These are phyloP conservation scores for Cepaea nemoralis DNA, from an alignment of 1,140 invertebrate genomes.

Conservation along the genomic window DNA sequence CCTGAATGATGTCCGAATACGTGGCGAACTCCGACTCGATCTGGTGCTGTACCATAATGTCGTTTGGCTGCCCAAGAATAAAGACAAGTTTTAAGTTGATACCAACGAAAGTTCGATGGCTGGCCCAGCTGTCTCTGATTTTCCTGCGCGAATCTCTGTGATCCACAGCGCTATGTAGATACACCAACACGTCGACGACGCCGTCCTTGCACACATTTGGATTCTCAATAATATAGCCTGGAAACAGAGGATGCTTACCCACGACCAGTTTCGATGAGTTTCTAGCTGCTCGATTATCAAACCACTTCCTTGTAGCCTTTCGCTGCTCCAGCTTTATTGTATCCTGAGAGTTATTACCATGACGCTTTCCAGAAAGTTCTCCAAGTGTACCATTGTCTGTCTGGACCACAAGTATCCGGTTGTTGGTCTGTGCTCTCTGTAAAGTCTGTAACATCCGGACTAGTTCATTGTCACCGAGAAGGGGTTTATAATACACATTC, in stretches of 20 bases:
- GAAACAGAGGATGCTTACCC: slow-evolving; percentile 37
- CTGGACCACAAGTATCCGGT: not conserved
- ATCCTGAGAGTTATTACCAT: not conserved
- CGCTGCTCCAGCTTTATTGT: not conserved
- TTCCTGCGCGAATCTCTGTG: slow-evolving; percentile 51
- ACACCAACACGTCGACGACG: slow-evolving; percentile 52
- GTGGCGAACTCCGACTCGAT: slow-evolving; percentile 53
- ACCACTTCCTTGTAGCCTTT: slow-evolving; percentile 7
- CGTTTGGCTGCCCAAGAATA: slow-evolving; percentile 77
- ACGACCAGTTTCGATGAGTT: not conserved
- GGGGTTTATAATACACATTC: not conserved
- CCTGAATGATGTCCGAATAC: slow-evolving; percentile 68
- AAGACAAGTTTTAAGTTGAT: slow-evolving; percentile 74
- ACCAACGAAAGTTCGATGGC: slow-evolving; percentile 43
- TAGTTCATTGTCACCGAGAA: not conserved
- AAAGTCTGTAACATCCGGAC: not conserved
- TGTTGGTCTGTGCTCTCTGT: not conserved
- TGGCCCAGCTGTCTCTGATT: slow-evolving; percentile 69
- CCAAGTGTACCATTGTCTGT: not conserved
- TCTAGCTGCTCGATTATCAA: not conserved
- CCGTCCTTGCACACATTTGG: slow-evolving; percentile 29
- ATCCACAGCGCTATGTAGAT: slow-evolving; percentile 48
- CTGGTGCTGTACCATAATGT: slow-evolving; percentile 48
- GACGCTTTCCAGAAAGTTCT: not conserved
- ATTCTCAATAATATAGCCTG: slow-evolving; percentile 37